Evolutionary conservation across 2,113 vertebrate species (phyloP).

Genomic region (Onychostoma macrolepis): DNA sequence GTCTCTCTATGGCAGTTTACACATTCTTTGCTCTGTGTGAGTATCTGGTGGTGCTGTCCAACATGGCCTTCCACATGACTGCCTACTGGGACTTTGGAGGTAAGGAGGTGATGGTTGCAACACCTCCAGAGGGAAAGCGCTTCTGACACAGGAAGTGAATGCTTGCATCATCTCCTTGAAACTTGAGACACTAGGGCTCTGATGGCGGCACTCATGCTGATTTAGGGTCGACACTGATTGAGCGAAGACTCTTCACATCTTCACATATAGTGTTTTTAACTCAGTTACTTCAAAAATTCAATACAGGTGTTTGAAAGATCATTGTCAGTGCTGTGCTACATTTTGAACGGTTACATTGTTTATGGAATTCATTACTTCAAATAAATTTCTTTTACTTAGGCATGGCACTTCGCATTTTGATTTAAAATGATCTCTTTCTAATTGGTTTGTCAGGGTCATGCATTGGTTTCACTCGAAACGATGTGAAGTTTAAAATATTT

Average conservation of each 20-base stretch:
- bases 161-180: constrained; percentile 6
- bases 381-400: neutral
- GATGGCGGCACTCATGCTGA: neutral
- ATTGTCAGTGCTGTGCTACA: constrained; percentile 15
- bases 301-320: neutral
- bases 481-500: neutral
- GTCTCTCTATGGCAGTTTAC: constrained; percentile 78
- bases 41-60: constrained; percentile 92
- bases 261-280: neutral
- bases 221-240: neutral
- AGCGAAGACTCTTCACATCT: neutral
- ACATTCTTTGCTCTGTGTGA: constrained; percentile 93
- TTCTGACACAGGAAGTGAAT: constrained; percentile 73
- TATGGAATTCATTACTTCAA: neutral
- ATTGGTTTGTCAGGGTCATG: neutral
- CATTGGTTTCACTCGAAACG: neutral
- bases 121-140: constrained; percentile 84
- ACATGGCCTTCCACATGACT: constrained; percentile 97
- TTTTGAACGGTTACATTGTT: constrained; percentile 11
- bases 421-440: no score
- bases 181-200: neutral
- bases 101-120: constrained; percentile 86
- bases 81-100: constrained; percentile 93
- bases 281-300: neutral
- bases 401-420: no score